Evolutionary conservation across 2,888 invertebrate genomes (phyloP).

Genomic region (Tricholauxania praeusta): DNA sequence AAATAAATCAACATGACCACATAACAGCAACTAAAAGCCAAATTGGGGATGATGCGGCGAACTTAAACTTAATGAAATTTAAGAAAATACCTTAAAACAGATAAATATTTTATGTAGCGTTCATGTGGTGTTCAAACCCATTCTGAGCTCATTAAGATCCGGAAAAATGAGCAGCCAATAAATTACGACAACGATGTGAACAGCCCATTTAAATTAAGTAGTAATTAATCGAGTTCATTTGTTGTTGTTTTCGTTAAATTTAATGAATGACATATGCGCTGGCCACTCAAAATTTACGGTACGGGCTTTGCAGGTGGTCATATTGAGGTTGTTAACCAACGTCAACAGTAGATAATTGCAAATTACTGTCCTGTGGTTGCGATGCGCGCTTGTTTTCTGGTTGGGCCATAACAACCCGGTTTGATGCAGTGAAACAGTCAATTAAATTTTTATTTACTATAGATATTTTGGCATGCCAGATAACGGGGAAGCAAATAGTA

Average conservation of each 20-base stretch:
- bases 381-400: slow-evolving; percentile 17
- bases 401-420: background rate
- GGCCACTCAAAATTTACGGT: slow-evolving; percentile 47
- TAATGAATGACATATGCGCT: slow-evolving; percentile 19
- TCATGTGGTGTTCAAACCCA: no score
- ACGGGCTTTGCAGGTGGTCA: slow-evolving; percentile 42
- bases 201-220: slow-evolving; percentile 49
- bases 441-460: slow-evolving; percentile 28
- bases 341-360: slow-evolving; percentile 43
- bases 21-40: background rate
- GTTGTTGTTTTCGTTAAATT: slow-evolving; percentile 26
- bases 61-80: no score
- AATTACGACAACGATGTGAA: no score
- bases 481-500: background rate
- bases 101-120: no score
- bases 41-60: background rate
- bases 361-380: slow-evolving; percentile 38
- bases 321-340: slow-evolving; percentile 38
- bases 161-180: no score
- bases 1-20: slow-evolving; percentile 15
- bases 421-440: slow-evolving; percentile 11
- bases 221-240: slow-evolving; percentile 45
- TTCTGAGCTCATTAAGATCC: no score
- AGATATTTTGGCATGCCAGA: background rate
- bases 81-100: no score